Percentiles rank a stretch among this genome's conserved stretches.
Conservation (phyloP, 2,888 invertebrate species). For the Holacanthella duospinosa region DNA sequence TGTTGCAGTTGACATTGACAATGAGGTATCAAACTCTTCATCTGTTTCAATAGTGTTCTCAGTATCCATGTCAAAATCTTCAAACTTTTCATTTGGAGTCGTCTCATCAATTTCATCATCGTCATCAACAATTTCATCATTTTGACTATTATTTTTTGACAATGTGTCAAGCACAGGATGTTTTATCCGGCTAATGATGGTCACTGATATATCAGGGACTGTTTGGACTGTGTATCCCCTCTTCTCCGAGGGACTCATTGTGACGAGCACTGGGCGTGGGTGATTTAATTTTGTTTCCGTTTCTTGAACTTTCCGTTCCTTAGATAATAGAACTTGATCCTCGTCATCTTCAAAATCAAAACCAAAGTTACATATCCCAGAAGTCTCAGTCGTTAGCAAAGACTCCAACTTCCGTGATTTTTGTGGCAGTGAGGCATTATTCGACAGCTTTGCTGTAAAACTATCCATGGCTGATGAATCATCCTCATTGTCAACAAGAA, state of each 20-base stretch:
- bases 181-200: slow-evolving; percentile 2
- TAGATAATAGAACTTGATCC: slow-evolving; percentile 11
- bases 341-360: slow-evolving; percentile 36
- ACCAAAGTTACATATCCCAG: slow-evolving; percentile 36
- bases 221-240: slow-evolving; percentile 6
- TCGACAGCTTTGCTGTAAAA: not conserved
- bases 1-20: slow-evolving; percentile 22
- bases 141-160: not conserved
- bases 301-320: not conserved
- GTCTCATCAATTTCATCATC: not conserved
- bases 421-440: not conserved
- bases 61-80: not conserved
- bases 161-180: not conserved
- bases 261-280: no score
- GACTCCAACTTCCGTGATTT: not conserved
- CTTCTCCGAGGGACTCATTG: not conserved
- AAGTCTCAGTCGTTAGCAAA: not conserved
- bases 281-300: not conserved
- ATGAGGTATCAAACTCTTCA: slow-evolving; percentile 13
- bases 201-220: slow-evolving; percentile 12
- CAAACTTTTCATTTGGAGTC: not conserved
- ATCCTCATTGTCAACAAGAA: slow-evolving; percentile 28
- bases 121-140: not conserved
- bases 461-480: not conserved
- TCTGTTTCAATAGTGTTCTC: not conserved